Percentiles rank a stretch among this genome's conserved stretches.
Evolutionary conservation across 1,140 invertebrate species (phyloP).

Genomic region (Drosophila repletoides): DNA sequence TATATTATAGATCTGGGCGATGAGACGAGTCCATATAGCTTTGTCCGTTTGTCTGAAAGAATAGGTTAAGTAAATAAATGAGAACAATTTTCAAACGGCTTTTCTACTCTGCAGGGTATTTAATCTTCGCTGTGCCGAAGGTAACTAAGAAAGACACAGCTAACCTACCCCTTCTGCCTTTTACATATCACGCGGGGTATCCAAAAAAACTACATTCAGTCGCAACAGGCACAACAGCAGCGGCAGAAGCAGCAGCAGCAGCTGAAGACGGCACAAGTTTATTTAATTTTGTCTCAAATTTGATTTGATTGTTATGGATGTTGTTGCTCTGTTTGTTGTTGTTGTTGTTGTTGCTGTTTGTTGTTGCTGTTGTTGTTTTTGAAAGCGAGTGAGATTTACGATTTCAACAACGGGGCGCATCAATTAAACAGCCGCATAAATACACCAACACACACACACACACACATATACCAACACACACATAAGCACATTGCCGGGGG

Average conservation of each 20-base stretch:
- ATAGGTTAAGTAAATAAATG: no score
- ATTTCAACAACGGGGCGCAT: slow-evolving; percentile 33
- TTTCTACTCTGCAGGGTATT: no score
- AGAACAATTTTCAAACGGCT: no score
- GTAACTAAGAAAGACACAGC: no score
- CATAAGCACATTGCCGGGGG: neutral
- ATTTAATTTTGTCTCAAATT: slow-evolving; percentile 77
- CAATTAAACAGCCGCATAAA: slow-evolving; percentile 45
- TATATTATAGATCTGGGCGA: no score
- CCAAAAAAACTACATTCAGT: slow-evolving; percentile 14
- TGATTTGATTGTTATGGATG: slow-evolving; percentile 61
- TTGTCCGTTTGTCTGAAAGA: no score
- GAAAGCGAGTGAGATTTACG: slow-evolving; percentile 45
- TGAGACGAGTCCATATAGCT: no score
- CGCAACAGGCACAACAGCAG: slow-evolving; percentile 8
- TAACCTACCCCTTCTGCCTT: no score
- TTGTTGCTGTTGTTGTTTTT: neutral
- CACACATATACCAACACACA: neutral
- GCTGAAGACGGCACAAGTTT: slow-evolving; percentile 55
- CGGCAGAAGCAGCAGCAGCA: slow-evolving; percentile 7
- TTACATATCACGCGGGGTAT: neutral
- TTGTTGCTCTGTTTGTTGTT: neutral
- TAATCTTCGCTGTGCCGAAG: no score
- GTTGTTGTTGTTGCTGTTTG: neutral
- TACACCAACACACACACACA: slow-evolving; percentile 1